Base-by-base conservation (phyloP, 2,797 vertebrate species). In the Lepus oiostolus region DNA sequence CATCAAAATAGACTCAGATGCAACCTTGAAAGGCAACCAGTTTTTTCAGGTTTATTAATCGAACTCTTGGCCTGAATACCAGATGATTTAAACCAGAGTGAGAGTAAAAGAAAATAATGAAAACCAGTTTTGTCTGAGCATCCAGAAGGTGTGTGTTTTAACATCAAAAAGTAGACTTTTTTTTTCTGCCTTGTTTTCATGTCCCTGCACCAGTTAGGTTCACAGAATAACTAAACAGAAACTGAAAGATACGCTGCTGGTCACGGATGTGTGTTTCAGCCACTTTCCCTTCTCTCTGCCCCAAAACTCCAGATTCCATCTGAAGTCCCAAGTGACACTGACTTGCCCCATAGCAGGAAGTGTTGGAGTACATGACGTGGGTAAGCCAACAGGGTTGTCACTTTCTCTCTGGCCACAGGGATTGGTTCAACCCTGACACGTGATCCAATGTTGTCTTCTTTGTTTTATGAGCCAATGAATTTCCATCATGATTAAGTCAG, bases 11-110 rank as follows among this genome's bases (percentile, higher is more conserved):
- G 6, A 91, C 60, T 94, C 50, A 80, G 85, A 89, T 28, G 96
- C 97, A 98, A 96, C 82, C 91, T 96, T 77, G 70, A 91, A 97
- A 94, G 32, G 65, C 16, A n/a, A 19, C 0, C 1, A 86, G 28
- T 2, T 93, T 98, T 85, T 60, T 95, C 96, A 94, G 58, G 42
- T 32, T 96, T 96, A 83, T 85, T 96, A 95, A 97, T 96, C 95
- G 97, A 95, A 54, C 2, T 24, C 30, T 54, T 13, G 0, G 0
- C 35, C 72, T 85, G 88, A 96, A 76, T 21, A 58, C 72, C 54
- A 47, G 47, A 83, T 14, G 81, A 3, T 80, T 94, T 95, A 75
- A 91, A 95, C 80, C 72, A 63, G 65, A 72, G 54, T 13, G 24
- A 30, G 87, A 65, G 75, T 95, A 96, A 90, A 84, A 91, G 68